Percentiles rank a stretch among this genome's conserved stretches.
These are phyloP conservation scores for Cartodere bifasciata DNA, from an alignment of 2,888 invertebrate species.

Conservation along the genomic window DNA sequence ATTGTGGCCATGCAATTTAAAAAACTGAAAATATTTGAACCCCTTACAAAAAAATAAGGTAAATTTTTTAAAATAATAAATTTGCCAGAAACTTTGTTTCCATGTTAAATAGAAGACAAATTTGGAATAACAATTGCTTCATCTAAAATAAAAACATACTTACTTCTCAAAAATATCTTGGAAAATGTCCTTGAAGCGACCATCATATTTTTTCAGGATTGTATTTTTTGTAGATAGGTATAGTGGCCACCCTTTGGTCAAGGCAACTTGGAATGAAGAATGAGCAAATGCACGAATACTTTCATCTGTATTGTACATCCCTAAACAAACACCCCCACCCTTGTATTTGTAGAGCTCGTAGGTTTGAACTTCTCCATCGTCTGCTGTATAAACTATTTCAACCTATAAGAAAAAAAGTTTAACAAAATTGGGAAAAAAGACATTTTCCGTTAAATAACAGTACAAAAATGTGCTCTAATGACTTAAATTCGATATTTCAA, in stretches of 20 bases:
- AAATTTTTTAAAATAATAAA: too few relatives aligned
- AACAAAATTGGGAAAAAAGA: not conserved
- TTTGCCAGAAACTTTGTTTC: too few relatives aligned
- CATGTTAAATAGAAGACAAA: too few relatives aligned
- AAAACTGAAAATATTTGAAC: too few relatives aligned
- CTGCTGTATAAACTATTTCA: slow-evolving; percentile 58
- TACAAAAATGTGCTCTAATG: too few relatives aligned
- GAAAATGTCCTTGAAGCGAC: slow-evolving; percentile 85
- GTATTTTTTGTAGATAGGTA: slow-evolving; percentile 87
- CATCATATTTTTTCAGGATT: slow-evolving; percentile 79
- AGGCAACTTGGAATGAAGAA: slow-evolving; percentile 76
- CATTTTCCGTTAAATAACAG: too few relatives aligned
- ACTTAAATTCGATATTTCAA: too few relatives aligned
- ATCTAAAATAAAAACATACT: slow-evolving; percentile 20
- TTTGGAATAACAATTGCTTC: too few relatives aligned
- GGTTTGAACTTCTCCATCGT: slow-evolving; percentile 44
- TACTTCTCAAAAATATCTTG: slow-evolving; percentile 76
- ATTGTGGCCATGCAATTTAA: too few relatives aligned
- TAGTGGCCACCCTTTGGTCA: slow-evolving; percentile 77
- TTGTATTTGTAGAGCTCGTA: slow-evolving; percentile 59
- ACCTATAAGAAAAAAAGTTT: slow-evolving; percentile 37
- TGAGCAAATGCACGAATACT: slow-evolving; percentile 75
- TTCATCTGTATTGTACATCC: slow-evolving; percentile 86
- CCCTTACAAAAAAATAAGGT: too few relatives aligned
- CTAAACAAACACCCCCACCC: slow-evolving; percentile 62